Percentiles rank a stretch among this genome's conserved stretches.
These are phyloP conservation scores for Adelges cooleyi DNA, from an alignment of 1,140 invertebrate genomes.

Conservation along the genomic window DNA sequence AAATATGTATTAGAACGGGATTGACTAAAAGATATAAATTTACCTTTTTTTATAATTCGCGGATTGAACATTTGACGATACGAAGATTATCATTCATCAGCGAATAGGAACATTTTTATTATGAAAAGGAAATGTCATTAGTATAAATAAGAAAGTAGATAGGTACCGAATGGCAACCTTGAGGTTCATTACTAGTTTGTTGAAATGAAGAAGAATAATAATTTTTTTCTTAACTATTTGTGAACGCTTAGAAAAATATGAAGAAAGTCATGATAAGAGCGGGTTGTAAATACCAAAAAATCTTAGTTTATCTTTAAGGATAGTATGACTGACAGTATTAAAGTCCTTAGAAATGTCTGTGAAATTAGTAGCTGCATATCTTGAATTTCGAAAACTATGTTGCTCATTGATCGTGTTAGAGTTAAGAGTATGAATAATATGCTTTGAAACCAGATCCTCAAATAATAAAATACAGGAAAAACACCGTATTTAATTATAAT, in stretches of 20 bases:
- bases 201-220: not conserved
- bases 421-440: not conserved
- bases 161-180: not conserved
- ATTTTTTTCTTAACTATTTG: not conserved
- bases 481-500: no score
- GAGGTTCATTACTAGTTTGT: not conserved
- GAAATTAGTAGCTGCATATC: not conserved
- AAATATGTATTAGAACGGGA: no score
- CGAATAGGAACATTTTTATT: not conserved
- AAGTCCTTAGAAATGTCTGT: not conserved
- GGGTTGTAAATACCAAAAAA: no score
- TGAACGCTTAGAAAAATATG: no score
- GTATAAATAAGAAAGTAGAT: not conserved
- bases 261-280: no score
- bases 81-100: not conserved
- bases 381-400: not conserved
- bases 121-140: not conserved
- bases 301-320: not conserved
- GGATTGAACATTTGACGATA: not conserved
- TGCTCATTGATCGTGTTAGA: not conserved
- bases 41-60: no score
- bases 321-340: not conserved
- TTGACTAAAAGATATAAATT: no score
- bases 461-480: no score
- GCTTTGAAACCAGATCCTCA: not conserved